Base-by-base conservation (phyloP, 2,113 vertebrate genomes). In the Platysternon megacephalum region DNA sequence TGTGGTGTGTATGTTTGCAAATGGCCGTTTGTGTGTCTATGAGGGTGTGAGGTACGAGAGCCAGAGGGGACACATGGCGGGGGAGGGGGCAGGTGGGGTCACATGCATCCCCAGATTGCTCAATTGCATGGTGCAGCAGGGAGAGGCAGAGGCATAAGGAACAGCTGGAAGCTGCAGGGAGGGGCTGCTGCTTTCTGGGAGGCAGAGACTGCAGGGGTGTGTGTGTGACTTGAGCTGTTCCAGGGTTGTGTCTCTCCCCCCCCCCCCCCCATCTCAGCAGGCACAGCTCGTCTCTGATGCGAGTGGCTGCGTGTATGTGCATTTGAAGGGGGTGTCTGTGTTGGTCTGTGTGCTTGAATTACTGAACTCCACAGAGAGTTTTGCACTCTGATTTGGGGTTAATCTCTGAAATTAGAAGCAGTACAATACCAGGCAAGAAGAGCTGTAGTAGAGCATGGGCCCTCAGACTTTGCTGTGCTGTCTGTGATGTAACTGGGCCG, bases 311-410 rank as follows among this genome's bases (percentile, higher is more conserved):
- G 3, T 39, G 19, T 13, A 28, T 46, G 42, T 46, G 42, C 24
- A 78, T 78, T 44, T 46, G 44, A 42, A 39, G 21, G 42, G 11
- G 26, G 42, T 46, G 26, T 46, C 42, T 14, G 24, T 26, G 12
- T 24, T 5, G 24, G 74, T 28, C 42, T 46, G 26, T 46, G 26
- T 46, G 74, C 42, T 78, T 46, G 74, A 14, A 46, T 56, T 11
- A 46, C 1, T 6, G 1, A 19, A 1, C 19, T 6, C 58, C 86
- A 4, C 53, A 5, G 48, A 0, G 46, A 26, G 1, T 19, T 58
- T 79, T 79, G 0, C 0, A 12, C 1, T 2, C 49, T 28, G 55
- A 11, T 46, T 1, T 0, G n/a, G 82, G 19, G 5, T 46, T 44
- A 78, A 76, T 24, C 11, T 76, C 24, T 28, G 72, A 76, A 5